Percentiles rank a stretch among this genome's conserved stretches.
These are phyloP conservation scores for Stegostoma tigrinum DNA, from an alignment of 2,113 vertebrate species.

Conservation along the genomic window DNA sequence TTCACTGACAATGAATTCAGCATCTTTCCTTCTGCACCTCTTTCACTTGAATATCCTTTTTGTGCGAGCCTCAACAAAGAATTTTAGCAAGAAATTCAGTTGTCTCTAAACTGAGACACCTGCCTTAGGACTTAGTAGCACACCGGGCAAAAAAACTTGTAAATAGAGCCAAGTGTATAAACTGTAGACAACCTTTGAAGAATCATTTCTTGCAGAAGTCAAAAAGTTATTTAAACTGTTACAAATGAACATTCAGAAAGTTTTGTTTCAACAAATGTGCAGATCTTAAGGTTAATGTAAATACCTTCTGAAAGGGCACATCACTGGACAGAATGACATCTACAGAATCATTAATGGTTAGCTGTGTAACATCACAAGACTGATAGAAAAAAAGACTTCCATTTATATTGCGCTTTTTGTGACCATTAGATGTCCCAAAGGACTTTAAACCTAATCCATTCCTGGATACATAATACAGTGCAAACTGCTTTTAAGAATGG, in stretches of 20 bases:
- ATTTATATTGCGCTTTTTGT: too few relatives aligned
- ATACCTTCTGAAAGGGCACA: neutral
- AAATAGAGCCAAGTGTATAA: neutral
- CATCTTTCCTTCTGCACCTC: neutral
- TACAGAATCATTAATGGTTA: neutral
- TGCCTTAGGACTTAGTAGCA: neutral
- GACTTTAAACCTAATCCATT: too few relatives aligned
- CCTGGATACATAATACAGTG: too few relatives aligned
- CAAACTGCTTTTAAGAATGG: too few relatives aligned
- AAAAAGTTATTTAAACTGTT: neutral
- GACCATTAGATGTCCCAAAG: too few relatives aligned
- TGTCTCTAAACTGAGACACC: neutral
- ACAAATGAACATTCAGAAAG: neutral
- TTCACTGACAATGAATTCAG: neutral
- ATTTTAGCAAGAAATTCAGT: neutral
- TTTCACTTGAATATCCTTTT: neutral
- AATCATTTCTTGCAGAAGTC: neutral
- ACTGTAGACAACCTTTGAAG: neutral
- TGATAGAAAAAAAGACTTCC: neutral
- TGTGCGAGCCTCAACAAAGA: neutral
- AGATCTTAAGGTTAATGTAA: neutral
- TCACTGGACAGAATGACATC: neutral
- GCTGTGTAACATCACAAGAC: neutral
- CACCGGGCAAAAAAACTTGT: neutral
- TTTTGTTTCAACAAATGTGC: neutral